These are phyloP conservation scores for Polylopha cassiicola DNA, from an alignment of 2,888 invertebrate species.

Conservation along the genomic window DNA sequence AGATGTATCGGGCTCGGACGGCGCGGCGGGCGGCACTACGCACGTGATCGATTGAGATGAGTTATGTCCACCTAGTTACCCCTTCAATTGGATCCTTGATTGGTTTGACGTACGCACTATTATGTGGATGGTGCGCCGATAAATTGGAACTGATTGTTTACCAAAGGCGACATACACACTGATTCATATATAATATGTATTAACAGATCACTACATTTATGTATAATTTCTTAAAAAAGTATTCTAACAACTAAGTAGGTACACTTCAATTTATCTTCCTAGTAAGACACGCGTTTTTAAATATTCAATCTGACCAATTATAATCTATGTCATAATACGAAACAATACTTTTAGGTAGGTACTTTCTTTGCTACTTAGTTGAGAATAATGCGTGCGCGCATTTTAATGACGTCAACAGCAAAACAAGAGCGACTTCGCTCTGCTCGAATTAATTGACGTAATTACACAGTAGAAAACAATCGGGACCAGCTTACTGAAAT, in stretches of 20 bases:
- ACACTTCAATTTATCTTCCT: too few relatives aligned
- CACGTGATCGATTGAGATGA: constrained; percentile 67
- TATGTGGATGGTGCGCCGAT: constrained; percentile 52
- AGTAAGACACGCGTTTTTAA: too few relatives aligned
- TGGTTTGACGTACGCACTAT: constrained; percentile 69
- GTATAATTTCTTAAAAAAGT: too few relatives aligned
- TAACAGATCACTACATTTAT: too few relatives aligned
- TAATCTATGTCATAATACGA: too few relatives aligned
- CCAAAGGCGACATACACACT: constrained; percentile 45
- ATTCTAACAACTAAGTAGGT: too few relatives aligned
- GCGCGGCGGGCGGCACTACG: constrained; percentile 40
- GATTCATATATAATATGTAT: constrained; percentile 28
- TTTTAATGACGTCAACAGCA: constrained; percentile 55
- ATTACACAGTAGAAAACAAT: constrained; percentile 70
- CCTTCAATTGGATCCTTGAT: constrained; percentile 74
- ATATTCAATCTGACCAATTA: too few relatives aligned
- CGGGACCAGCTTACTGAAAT: constrained; percentile 52
- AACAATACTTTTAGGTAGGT: too few relatives aligned
- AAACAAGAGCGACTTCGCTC: constrained; percentile 49
- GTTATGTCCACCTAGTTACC: constrained; percentile 73
- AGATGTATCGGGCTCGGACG: constrained; percentile 52
- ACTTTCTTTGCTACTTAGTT: neutral
- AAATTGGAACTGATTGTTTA: constrained; percentile 68
- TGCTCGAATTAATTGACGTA: constrained; percentile 67
- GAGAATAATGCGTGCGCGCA: constrained; percentile 53